Conservation (phyloP, 2,888 invertebrate species). For the Herminia tarsipennalis region DNA sequence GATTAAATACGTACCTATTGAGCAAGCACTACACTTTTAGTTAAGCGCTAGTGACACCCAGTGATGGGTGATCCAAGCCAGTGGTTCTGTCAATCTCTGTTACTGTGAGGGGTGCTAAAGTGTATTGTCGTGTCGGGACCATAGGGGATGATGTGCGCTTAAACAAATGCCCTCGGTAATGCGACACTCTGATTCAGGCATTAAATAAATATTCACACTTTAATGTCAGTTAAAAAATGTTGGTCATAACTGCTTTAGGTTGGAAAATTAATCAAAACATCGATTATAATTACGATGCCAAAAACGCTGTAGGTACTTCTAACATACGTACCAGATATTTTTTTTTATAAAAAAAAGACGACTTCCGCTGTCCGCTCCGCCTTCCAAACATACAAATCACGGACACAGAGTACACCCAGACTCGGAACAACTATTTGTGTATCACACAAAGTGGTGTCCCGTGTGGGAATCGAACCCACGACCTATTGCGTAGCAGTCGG, state of each 20-base stretch:
- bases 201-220: slow-evolving; percentile 30
- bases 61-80: slow-evolving; percentile 31
- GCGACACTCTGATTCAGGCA: slow-evolving; percentile 32
- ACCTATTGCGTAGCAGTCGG: no score
- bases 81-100: slow-evolving; percentile 53
- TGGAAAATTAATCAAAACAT: background rate
- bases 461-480: no score
- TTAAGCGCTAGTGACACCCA: slow-evolving; percentile 32
- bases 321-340: no score
- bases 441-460: no score
- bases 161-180: slow-evolving; percentile 41
- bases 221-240: background rate
- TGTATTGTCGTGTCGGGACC: slow-evolving; percentile 66
- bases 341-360: no score
- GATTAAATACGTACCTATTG: slow-evolving; percentile 26
- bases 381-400: no score
- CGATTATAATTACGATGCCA: background rate
- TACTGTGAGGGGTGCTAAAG: slow-evolving; percentile 52
- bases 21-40: slow-evolving; percentile 28
- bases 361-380: no score
- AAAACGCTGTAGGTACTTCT: no score
- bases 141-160: slow-evolving; percentile 30
- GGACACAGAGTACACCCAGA: no score
- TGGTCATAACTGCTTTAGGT: slow-evolving; percentile 3
- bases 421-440: no score